Evolutionary conservation across 2,113 vertebrate genomes (phyloP).

Genomic region (Ariopsis seemanni): DNA sequence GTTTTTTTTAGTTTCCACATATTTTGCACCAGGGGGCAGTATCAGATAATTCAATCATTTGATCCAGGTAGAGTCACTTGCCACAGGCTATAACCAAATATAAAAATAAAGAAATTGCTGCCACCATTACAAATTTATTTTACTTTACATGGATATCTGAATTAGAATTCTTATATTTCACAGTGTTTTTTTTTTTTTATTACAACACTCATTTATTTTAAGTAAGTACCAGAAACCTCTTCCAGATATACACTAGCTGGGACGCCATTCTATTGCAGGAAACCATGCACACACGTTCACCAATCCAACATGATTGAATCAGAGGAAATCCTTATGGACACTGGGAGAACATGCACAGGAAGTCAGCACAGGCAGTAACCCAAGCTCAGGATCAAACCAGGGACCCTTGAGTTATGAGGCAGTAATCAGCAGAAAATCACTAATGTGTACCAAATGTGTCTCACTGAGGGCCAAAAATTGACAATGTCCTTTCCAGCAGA

Average conservation of each 20-base stretch:
- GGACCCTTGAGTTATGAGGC: not conserved
- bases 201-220: not conserved
- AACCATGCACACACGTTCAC: not conserved
- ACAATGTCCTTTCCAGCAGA: no score
- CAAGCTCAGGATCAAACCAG: not conserved
- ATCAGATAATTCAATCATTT: not conserved
- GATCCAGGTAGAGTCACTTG: not conserved
- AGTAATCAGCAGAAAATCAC: no score
- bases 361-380: not conserved
- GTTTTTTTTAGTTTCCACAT: not conserved
- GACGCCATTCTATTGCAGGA: not conserved
- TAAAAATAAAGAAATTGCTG: not conserved
- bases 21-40: conserved; percentile 38
- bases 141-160: not conserved
- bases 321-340: not conserved
- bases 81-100: not conserved
- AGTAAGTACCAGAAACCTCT: not conserved
- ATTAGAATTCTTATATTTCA: not conserved
- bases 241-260: not conserved
- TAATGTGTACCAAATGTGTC: no score
- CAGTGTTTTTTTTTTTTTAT: not conserved
- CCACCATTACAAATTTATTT: not conserved
- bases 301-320: not conserved
- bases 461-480: no score
- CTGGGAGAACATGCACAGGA: not conserved